These are phyloP conservation scores for Leptopilina drosophilae DNA, from an alignment of 2,888 invertebrate species.

Conservation along the genomic window DNA sequence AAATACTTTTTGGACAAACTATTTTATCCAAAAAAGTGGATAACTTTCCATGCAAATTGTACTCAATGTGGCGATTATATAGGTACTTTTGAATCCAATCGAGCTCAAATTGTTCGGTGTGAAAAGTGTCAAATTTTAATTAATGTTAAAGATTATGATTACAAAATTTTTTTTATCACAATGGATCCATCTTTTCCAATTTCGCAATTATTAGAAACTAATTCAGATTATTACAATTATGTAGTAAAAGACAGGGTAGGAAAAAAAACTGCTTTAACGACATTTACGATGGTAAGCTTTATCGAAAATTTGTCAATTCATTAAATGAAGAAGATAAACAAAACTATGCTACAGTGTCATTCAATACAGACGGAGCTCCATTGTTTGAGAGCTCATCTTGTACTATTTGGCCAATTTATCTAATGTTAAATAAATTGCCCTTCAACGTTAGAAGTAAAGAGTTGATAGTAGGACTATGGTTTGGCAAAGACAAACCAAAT, in stretches of 20 bases:
- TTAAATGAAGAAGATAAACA: not conserved
- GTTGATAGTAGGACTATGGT: slow-evolving; percentile 46
- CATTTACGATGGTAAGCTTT: slow-evolving; percentile 7
- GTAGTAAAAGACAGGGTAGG: not conserved
- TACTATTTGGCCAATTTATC: slow-evolving; percentile 9
- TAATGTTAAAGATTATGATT: not conserved
- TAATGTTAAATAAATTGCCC: not conserved
- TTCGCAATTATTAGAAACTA: not conserved
- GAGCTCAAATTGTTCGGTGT: not conserved
- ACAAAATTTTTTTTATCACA: not conserved
- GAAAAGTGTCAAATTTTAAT: not conserved
- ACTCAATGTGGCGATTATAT: slow-evolving; percentile 3
- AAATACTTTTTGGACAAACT: not conserved
- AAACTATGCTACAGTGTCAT: not conserved
- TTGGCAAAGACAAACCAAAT: slow-evolving; percentile 50
- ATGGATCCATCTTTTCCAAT: slow-evolving; percentile 4
- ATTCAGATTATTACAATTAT: not conserved
- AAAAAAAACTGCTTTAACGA: slow-evolving; percentile 8
- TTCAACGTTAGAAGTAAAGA: slow-evolving; percentile 38
- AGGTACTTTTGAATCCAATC: not conserved
- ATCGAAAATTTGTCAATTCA: not conserved
- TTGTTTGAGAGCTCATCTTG: slow-evolving; percentile 1
- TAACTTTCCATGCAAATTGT: slow-evolving; percentile 6
- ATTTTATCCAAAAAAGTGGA: not conserved
- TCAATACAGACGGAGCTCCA: slow-evolving; percentile 11